These are phyloP conservation scores for Tachina lurida DNA, from an alignment of 2,888 invertebrate genomes.

Conservation along the genomic window DNA sequence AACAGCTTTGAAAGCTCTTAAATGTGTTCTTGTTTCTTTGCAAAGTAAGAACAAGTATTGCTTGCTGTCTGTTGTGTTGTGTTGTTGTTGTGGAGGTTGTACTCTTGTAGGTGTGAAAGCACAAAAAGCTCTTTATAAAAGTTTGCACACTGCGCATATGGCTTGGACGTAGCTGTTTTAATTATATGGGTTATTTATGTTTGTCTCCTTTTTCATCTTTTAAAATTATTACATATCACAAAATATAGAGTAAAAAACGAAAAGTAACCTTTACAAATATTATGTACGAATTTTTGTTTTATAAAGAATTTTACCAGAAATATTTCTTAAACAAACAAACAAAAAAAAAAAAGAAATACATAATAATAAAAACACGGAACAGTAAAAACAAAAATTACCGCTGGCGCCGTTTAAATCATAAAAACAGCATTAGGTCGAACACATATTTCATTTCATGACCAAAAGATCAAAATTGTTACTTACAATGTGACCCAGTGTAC, in stretches of 20 bases:
- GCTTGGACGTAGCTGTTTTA: no score
- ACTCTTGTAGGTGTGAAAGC: no score
- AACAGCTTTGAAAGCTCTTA: no score
- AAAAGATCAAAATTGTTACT: constrained; percentile 36
- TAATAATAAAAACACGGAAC: constrained; percentile 32
- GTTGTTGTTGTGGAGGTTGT: no score
- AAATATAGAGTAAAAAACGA: neutral
- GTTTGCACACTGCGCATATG: no score
- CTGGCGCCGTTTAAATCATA: constrained; percentile 68
- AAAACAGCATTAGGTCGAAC: constrained; percentile 65
- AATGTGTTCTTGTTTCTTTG: no score
- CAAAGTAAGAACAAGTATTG: no score
- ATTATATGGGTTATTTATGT: constrained; percentile 3
- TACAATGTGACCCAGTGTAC: neutral
- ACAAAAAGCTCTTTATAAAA: no score
- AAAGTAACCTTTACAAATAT: constrained; percentile 2
- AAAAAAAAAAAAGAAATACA: neutral
- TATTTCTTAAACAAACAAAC: neutral
- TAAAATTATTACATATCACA: constrained; percentile 10
- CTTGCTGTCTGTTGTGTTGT: no score
- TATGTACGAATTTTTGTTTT: neutral
- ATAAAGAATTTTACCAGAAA: neutral
- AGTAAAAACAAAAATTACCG: constrained; percentile 53
- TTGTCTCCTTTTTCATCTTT: neutral
- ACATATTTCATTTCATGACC: constrained; percentile 31